Base-by-base conservation (phyloP, 2,888 invertebrate genomes). In the Lepas anatifera region DNA sequence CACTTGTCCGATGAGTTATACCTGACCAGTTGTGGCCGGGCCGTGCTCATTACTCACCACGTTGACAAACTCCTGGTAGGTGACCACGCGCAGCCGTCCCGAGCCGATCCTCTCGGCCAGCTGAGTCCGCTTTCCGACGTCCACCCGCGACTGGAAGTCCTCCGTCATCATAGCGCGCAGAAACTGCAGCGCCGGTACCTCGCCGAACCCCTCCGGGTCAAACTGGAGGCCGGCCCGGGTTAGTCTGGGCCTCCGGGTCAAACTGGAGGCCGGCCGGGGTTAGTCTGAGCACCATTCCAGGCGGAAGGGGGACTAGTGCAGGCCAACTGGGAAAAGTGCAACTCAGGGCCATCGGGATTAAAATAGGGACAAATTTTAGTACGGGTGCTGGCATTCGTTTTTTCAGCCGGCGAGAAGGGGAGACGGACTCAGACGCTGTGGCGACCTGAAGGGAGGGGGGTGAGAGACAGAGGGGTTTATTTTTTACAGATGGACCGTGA, bases 21-120 rank as follows among this genome's bases (percentile, higher is more conserved):
- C n/a, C n/a, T n/a, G n/a, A n/a, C n/a, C n/a, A n/a, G n/a, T n/a
- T n/a, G n/a, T n/a, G n/a, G n/a, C n/a, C n/a, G n/a, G n/a, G n/a
- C n/a, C n/a, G n/a, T n/a, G n/a, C n/a, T n/a, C n/a, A n/a, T 72
- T 69, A 88, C 93, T 92, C 79, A 94, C 94, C 87, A 94, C 90
- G 84, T 93, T 93, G 75, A 94, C 91, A 81, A 94, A 94, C 79
- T 94, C 92, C 83, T 94, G 93, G 82, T 92, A 94, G 50, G 93
- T 92, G 76, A 94, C 90, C 71, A 92, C 90, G 71, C 88, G 85
- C 75, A 86, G 85, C 74, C 84, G 85, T 39, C 88, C 84, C 77
- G 86, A 87, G 75, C 85, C 84, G 48, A 89, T 87, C 80, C 88
- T 87, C 77, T 89, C 89, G 2, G 52, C 52, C 52, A 52, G 52